These are phyloP conservation scores for Porites lutea DNA, from an alignment of 64 coral and sea anemone genomes.

Conservation along the genomic window DNA sequence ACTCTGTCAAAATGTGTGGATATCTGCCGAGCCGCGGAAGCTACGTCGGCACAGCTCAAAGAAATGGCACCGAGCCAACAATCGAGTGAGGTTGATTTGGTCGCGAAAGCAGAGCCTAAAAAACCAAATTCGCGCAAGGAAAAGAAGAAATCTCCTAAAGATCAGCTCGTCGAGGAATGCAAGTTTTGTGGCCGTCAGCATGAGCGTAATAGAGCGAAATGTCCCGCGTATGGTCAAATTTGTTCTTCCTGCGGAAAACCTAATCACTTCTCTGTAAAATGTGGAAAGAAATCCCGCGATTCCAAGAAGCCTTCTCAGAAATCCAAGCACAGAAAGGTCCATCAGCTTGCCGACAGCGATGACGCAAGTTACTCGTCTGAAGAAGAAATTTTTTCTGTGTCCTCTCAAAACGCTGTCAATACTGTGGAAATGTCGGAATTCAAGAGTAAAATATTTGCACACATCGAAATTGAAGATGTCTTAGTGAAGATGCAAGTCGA, in stretches of 20 bases:
- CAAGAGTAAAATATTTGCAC: neutral
- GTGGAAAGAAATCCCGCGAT: neutral
- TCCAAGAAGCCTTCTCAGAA: no score
- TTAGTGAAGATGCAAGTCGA: neutral
- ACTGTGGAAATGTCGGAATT: neutral
- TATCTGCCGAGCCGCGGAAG: constrained; percentile 33
- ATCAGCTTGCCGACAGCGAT: no score
- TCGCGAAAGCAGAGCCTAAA: neutral
- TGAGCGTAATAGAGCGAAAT: neutral
- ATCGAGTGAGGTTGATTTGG: neutral
- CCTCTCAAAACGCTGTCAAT: neutral
- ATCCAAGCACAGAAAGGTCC: no score
- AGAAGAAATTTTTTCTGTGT: neutral
- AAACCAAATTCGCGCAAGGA: neutral
- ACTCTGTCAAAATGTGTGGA: constrained; percentile 30
- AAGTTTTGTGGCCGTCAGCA: neutral
- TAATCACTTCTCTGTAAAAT: neutral
- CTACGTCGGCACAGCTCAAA: neutral
- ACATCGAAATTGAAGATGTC: neutral
- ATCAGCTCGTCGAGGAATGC: neutral
- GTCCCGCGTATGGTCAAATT: neutral
- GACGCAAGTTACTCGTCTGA: no score
- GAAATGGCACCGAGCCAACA: neutral
- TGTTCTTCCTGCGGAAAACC: neutral
- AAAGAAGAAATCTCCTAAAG: no score